Evolutionary conservation across 2,888 invertebrate species (phyloP), one percentile per base, ranked within the genome.

Genomic region (Parasteatoda lunata): DNA sequence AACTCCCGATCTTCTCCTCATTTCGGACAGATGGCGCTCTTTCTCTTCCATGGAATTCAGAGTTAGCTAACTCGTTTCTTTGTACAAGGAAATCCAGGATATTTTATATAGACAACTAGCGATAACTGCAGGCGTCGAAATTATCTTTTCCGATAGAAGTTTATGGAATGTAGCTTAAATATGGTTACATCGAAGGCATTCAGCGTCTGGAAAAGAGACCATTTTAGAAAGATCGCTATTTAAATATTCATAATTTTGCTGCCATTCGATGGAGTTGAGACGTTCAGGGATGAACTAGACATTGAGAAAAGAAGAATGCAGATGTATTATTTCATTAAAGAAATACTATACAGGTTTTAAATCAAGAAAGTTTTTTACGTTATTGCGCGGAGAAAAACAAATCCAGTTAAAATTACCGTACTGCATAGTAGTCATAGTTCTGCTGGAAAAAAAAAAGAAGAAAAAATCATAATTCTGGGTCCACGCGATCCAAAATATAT

Each of bases 201-300:
- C 30, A 30, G 64, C 11, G 49, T n/a, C 64, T 52, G 13, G 30
- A 49, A 72, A 54, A 49, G 52, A 75, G 49, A 84, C 51, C 48
- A 49, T 59, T 75, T 76, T 66, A 70, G 13, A 59, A 59, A 68
- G 59, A 71, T 71, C 71, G 45, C 66, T 77, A 15, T 52, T 86
- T 72, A 86, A 86, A 80, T 77, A 85, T 86, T 86, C 85, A 80
- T 86, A 65, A 68, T 80, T 80, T 75, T 69, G 51, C 65, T 13
- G 76, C 72, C 52, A 75, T 65, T 64, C 65, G 70, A 52, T 76
- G 48, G 71, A n/a, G 72, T 5, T 65, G 71, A 64, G 48, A 68
- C 8, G 11, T 8, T 8, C 30, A 13, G 77, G 77, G 68, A 11
- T 47, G 68, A n/a, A 47, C 49, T 69, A 69, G 48, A 69, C 69